These are phyloP conservation scores for Macrotus californicus DNA, from an alignment of 2,113 vertebrate species.

Conservation along the genomic window DNA sequence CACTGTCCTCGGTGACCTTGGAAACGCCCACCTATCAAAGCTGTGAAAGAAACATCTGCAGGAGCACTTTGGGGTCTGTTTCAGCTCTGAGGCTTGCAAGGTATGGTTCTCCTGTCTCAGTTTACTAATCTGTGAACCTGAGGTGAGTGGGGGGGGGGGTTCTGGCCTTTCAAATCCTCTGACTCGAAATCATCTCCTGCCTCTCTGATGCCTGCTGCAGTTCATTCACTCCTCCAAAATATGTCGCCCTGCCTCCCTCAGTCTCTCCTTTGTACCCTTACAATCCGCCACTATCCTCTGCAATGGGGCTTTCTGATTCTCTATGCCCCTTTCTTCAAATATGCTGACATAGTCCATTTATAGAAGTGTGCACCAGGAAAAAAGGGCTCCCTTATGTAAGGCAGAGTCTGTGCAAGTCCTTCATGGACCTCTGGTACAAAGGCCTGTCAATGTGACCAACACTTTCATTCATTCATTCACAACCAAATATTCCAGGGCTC, in stretches of 20 bases:
- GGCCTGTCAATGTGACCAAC: constrained; percentile 49
- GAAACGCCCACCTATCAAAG: background rate
- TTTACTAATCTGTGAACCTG: constrained; percentile 32
- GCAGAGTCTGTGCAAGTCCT: constrained; percentile 66
- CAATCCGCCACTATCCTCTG: constrained; percentile 69
- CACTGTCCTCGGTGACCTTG: constrained; percentile 63
- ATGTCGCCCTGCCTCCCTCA: constrained; percentile 57
- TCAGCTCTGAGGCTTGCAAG: background rate
- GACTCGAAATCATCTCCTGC: constrained; percentile 33
- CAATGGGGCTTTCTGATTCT: constrained; percentile 70
- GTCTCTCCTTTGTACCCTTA: constrained; percentile 72
- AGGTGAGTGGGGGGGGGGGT: background rate
- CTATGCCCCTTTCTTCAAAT: constrained; percentile 75
- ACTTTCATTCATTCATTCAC: constrained; percentile 68
- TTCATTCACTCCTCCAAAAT: constrained; percentile 59
- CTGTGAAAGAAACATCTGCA: background rate
- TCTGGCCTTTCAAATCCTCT: constrained; percentile 39
- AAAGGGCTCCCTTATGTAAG: constrained; percentile 74
- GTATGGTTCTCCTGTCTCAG: background rate
- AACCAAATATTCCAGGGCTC: background rate
- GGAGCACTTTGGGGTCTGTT: background rate
- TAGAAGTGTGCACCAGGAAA: constrained; percentile 71
- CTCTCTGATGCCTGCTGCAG: constrained; percentile 42
- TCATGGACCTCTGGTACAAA: constrained; percentile 65
- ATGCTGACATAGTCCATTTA: constrained; percentile 77